phyloP scores from a whole-genome alignment of 53 echinoderm and acorn worm species.

The Zoroaster sp. region DNA sequence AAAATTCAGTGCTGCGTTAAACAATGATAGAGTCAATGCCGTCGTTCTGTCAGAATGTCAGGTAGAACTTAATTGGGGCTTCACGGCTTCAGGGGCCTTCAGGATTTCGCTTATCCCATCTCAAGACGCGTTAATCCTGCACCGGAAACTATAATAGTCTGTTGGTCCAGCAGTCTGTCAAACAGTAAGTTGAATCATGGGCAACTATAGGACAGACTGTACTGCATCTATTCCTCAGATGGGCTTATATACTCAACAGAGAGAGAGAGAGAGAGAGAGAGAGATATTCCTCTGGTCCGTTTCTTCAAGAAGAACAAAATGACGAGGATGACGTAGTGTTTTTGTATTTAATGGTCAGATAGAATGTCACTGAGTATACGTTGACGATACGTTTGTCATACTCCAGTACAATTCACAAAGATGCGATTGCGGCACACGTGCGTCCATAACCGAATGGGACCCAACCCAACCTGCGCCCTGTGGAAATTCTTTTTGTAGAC shows the following conservation, averaged over 20 bases:
- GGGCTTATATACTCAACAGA: too few relatives aligned
- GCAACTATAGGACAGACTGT: neutral
- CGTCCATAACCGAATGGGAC: neutral
- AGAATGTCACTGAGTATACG: neutral
- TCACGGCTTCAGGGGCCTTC: neutral
- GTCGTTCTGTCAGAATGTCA: neutral
- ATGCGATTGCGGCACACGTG: neutral
- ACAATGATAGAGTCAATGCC: constrained; percentile 1
- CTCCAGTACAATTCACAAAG: neutral
- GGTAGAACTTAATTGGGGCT: neutral
- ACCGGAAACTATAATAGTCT: neutral
- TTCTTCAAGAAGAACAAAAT: neutral
- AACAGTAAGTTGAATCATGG: neutral
- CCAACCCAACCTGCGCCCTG: too few relatives aligned
- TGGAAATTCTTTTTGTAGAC: neutral
- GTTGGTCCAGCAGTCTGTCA: neutral
- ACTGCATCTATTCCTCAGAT: too few relatives aligned
- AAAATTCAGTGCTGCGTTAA: neutral
- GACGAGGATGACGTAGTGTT: too few relatives aligned
- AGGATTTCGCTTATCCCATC: neutral
- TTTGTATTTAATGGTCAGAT: neutral
- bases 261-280: too few relatives aligned
- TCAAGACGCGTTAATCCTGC: constrained; percentile 38
- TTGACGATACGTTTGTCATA: neutral
- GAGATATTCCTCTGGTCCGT: neutral